These are phyloP conservation scores for Amiota mariae DNA, from an alignment of 2,888 invertebrate species.

Conservation along the genomic window DNA sequence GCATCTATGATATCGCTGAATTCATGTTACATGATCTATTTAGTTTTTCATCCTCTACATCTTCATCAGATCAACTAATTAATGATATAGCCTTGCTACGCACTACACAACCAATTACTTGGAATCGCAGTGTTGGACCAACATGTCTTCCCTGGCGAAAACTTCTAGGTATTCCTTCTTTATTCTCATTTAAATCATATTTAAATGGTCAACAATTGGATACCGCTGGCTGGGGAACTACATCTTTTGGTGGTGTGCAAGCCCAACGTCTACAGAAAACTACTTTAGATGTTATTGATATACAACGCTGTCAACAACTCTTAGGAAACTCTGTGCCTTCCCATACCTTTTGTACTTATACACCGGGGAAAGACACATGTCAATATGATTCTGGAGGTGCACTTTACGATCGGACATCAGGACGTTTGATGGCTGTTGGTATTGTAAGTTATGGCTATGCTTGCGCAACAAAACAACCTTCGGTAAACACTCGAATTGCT, in stretches of 20 bases:
- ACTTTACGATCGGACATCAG: constrained; percentile 72
- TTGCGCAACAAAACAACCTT: constrained; percentile 75
- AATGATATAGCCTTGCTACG: constrained; percentile 77
- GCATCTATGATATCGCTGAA: constrained; percentile 66
- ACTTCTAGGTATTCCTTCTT: constrained; percentile 1
- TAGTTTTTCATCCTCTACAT: constrained; percentile 37
- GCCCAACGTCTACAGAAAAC: constrained; percentile 75
- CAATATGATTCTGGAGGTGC: constrained; percentile 77
- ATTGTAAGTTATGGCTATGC: constrained; percentile 76
- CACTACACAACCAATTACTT: constrained; percentile 73
- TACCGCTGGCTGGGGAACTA: constrained; percentile 77
- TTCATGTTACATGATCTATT: constrained; percentile 74
- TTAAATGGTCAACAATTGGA: constrained; percentile 73
- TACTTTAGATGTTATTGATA: constrained; percentile 74
- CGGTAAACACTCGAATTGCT: constrained; percentile 77
- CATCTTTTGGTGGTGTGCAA: constrained; percentile 75
- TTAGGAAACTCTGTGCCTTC: constrained; percentile 51
- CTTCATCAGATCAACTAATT: constrained; percentile 50
- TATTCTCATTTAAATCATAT: constrained; percentile 45
- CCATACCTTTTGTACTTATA: constrained; percentile 75
- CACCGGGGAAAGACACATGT: constrained; percentile 75
- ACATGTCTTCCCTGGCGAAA: constrained; percentile 76
- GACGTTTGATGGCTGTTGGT: constrained; percentile 74
- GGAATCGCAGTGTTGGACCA: constrained; percentile 76
- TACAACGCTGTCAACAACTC: constrained; percentile 70